Evolutionary conservation across 1,140 invertebrate genomes (phyloP), one percentile per base, ranked within the genome.

Genomic region (Lycorma delicatula): DNA sequence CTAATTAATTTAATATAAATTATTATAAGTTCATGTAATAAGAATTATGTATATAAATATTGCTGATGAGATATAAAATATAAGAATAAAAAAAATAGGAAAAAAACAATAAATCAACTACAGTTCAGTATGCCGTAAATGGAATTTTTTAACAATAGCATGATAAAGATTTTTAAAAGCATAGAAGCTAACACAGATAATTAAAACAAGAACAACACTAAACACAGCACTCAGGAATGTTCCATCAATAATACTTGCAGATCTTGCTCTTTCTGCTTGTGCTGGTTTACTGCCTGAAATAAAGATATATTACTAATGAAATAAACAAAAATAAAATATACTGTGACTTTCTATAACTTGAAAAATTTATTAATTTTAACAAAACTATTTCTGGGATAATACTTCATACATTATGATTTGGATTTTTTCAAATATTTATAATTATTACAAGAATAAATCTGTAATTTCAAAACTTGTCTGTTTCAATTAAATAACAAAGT

Each of bases 111-210:
- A 18, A 44, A 44, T 6, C n/a, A 12, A 18, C 81, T 82, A 89
- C 56, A 87, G 70, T 71, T 89, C 87, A 7, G 84, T 86, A 66
- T 89, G 87, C 46, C 58, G 41, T 0, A 84, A 80, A 1, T 85
- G 83, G 65, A 89, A 88, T 68, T 86, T 87, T 70, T 89, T 90
- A 1, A 88, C 68, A 29, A 90, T 84, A 6, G 88, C 87, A 61
- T 81, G 76, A 65, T 89, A 90, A 0, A 91, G 73, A 71, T 87
- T 89, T 63, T 89, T 88, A 69, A 90, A 91, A 0, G 87, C 87
- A 64, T 90, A 90, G 1, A 84, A 76, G 41, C 85, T 88, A 47
- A 90, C 87, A 59, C 81, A 81, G 1, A 90, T 66, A 38, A 91
- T 89, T n/a, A 89, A 80, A 3, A 83, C 62, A 2, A 91, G 72